Conservation (phyloP, 2,888 invertebrate species). For the Rhamnusium bicolor region DNA sequence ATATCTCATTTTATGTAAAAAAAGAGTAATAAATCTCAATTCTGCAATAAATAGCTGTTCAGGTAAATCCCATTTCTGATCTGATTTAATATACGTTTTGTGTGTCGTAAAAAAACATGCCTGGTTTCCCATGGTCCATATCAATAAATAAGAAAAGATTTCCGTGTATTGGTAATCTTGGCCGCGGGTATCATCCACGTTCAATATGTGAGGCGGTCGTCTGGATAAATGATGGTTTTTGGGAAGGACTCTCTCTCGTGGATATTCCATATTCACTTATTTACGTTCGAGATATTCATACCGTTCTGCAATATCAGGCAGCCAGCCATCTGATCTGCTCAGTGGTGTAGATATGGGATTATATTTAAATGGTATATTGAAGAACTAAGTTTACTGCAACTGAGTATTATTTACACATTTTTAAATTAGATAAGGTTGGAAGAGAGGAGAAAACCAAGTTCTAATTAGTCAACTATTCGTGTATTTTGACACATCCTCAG, state of each 20-base stretch:
- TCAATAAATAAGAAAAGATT: conserved; percentile 1
- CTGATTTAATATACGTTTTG: conserved; percentile 5
- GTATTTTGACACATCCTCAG: too few species aligned
- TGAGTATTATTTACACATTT: too few species aligned
- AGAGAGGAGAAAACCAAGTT: too few species aligned
- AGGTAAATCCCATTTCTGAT: background rate
- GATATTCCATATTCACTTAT: background rate
- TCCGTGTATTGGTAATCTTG: conserved; percentile 3
- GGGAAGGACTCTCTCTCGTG: background rate
- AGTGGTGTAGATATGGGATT: background rate
- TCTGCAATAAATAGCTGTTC: background rate
- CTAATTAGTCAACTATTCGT: too few species aligned
- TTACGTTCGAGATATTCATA: background rate
- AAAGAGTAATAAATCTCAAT: background rate
- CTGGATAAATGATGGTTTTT: conserved; percentile 1
- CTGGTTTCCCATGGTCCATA: conserved; percentile 8
- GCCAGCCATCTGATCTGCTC: background rate
- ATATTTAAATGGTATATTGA: background rate
- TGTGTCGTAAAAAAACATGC: background rate
- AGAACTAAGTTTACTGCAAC: too few species aligned
- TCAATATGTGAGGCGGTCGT: conserved; percentile 12
- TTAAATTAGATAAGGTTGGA: too few species aligned
- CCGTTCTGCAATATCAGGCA: background rate
- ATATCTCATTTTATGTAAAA: background rate
- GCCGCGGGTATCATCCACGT: background rate